A percentile compares a stretch with the other conserved stretches of the same genome.
Conservation (phyloP, 2,888 invertebrate species). For the Acronicta alni region DNA sequence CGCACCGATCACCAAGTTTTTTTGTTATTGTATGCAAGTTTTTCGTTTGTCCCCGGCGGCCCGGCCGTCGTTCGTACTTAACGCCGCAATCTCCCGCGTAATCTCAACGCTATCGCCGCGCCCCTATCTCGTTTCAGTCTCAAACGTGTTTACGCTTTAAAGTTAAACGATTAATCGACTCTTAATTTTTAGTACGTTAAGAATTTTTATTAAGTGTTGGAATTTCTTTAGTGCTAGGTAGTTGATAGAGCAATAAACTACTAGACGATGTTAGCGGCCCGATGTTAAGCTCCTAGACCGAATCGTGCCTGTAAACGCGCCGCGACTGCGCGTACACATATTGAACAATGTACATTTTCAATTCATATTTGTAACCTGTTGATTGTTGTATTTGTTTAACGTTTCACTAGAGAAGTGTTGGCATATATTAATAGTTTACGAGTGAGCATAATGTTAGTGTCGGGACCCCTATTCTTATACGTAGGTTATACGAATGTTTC, state of each 20-base stretch:
- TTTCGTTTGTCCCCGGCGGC: slow-evolving; percentile 56
- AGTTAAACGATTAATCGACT: slow-evolving; percentile 61
- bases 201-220: slow-evolving; percentile 81
- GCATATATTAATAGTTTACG: slow-evolving; percentile 63
- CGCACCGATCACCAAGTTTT: slow-evolving; percentile 55
- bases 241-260: slow-evolving; percentile 77
- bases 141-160: slow-evolving; percentile 58
- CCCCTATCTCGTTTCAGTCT: slow-evolving; percentile 57
- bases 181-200: slow-evolving; percentile 71
- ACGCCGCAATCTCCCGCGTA: slow-evolving; percentile 64
- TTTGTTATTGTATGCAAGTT: slow-evolving; percentile 59
- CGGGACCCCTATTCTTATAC: slow-evolving; percentile 66
- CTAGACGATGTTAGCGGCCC: slow-evolving; percentile 65
- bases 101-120: slow-evolving; percentile 60
- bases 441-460: slow-evolving; percentile 64
- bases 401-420: slow-evolving; percentile 55
- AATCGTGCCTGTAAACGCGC: slow-evolving; percentile 72
- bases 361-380: slow-evolving; percentile 65
- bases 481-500: slow-evolving; percentile 64
- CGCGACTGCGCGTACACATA: slow-evolving; percentile 47
- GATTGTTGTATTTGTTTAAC: slow-evolving; percentile 65
- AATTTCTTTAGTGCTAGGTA: slow-evolving; percentile 76
- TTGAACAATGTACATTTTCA: slow-evolving; percentile 59
- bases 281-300: slow-evolving; percentile 71
- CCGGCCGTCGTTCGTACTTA: slow-evolving; percentile 70